Evolutionary conservation across 2,797 vertebrate genomes (phyloP).

Genomic region (Perodicticus potto): DNA sequence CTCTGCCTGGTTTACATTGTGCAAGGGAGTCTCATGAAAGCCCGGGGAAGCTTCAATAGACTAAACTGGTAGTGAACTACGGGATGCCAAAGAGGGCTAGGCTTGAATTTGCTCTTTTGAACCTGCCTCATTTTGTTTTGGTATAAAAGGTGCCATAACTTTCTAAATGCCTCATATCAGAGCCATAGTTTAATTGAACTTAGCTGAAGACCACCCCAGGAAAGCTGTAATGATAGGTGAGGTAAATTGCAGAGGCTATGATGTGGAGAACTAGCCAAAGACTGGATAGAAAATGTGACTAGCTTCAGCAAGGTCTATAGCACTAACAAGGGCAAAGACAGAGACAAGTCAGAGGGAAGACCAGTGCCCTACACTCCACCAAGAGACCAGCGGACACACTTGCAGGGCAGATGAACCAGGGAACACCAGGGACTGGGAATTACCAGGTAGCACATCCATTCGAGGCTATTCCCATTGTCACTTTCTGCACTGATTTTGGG

Average conservation of each 20-base stretch:
- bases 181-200: background rate
- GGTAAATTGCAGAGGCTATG: background rate
- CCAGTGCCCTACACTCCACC: no score
- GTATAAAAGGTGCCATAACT: background rate
- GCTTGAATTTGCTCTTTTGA: background rate
- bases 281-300: background rate
- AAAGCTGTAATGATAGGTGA: background rate
- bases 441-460: background rate
- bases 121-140: background rate
- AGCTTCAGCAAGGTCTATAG: background rate
- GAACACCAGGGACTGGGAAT: background rate
- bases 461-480: no score
- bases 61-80: background rate
- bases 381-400: background rate
- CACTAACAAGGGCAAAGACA: background rate
- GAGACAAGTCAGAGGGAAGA: background rate
- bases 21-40: background rate
- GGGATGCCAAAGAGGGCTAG: background rate
- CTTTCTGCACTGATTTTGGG: background rate
- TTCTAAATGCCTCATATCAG: background rate
- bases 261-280: background rate
- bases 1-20: background rate
- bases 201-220: background rate
- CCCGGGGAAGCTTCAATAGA: background rate
- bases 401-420: background rate